A percentile compares a stretch with the other conserved stretches of the same genome.
phyloP scores from a whole-genome alignment of 1,140 invertebrate species.

The Bombus waltoni region DNA sequence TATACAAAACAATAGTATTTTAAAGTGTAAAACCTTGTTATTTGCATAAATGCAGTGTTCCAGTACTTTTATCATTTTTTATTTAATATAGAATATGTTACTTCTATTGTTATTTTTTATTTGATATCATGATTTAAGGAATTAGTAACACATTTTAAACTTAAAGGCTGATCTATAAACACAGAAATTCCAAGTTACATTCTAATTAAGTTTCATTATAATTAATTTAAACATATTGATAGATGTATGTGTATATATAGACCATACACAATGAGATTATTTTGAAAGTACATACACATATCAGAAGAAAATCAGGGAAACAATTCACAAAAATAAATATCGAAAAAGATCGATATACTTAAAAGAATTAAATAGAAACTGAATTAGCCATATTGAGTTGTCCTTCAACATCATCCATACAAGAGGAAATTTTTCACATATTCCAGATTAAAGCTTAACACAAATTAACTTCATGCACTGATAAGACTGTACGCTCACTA shows the following conservation, averaged over 20 bases:
- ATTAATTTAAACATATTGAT: slow-evolving; percentile 1
- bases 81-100: slow-evolving; percentile 1
- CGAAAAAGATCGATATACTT: slow-evolving; percentile 7
- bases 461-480: slow-evolving; percentile 50
- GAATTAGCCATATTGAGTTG: slow-evolving; percentile 28
- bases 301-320: slow-evolving; percentile 34
- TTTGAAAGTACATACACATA: slow-evolving; percentile 1
- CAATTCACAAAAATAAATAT: slow-evolving; percentile 21
- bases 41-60: background rate
- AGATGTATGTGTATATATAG: background rate
- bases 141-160: background rate
- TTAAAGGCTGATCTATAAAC: background rate
- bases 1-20: background rate
- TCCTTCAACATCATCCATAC: slow-evolving; percentile 13
- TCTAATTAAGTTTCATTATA: background rate
- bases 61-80: background rate
- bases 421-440: slow-evolving; percentile 41
- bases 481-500: slow-evolving; percentile 74
- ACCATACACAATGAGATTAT: slow-evolving; percentile 5
- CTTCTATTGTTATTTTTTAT: slow-evolving; percentile 5
- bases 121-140: background rate
- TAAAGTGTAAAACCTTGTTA: background rate
- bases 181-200: background rate
- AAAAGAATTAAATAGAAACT: slow-evolving; percentile 19
- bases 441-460: slow-evolving; percentile 53